phyloP scores from a whole-genome alignment of 2,113 vertebrate species.

The Platichthys flesus region DNA sequence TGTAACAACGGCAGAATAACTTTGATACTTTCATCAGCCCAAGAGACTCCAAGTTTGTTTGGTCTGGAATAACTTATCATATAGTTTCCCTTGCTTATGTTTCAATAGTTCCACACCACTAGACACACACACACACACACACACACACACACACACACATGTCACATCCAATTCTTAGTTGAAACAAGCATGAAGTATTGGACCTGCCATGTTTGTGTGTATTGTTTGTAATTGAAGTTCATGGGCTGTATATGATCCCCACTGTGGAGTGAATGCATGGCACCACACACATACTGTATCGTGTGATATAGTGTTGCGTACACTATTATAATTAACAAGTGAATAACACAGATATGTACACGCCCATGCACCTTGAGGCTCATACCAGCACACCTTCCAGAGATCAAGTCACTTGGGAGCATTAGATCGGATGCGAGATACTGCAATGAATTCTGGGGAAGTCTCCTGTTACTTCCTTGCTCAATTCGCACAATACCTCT shows the following conservation, averaged over 20 bases:
- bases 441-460: conserved; percentile 41
- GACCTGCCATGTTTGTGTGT: not conserved
- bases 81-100: not conserved
- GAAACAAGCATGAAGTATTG: not conserved
- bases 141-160: not conserved
- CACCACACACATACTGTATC: not conserved
- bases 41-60: conserved; percentile 22
- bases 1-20: conserved; percentile 37
- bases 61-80: conserved; percentile 7
- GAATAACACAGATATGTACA: not conserved
- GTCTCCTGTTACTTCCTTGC: conserved; percentile 16
- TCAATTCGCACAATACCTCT: conserved; percentile 20
- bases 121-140: not conserved
- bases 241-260: not conserved
- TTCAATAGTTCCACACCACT: not conserved
- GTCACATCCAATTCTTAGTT: not conserved
- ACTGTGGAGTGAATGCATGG: not conserved
- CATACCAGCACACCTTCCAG: not conserved
- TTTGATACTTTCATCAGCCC: conserved; percentile 25
- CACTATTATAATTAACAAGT: not conserved
- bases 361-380: conserved; percentile 8
- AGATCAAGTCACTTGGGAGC: conserved; percentile 20
- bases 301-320: not conserved
- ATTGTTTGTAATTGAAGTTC: not conserved
- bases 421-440: conserved; percentile 22